Evolutionary conservation across 2,113 vertebrate species (phyloP).

Genomic region (Illadopsis cleaveri): DNA sequence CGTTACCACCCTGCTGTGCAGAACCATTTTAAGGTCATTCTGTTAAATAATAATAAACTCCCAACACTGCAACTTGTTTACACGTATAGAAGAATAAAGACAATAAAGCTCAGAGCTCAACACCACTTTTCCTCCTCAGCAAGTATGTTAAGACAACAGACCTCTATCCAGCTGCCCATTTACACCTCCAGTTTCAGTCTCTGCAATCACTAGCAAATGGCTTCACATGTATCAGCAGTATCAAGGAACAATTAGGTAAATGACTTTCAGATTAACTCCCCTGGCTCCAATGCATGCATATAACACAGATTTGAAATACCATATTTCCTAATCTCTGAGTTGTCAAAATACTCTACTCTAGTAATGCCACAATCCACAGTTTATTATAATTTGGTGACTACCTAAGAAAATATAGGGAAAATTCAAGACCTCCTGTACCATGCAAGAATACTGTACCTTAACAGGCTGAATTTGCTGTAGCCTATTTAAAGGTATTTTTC

Average conservation of each 20-base stretch:
- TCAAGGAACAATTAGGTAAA: background rate
- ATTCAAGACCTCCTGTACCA: background rate
- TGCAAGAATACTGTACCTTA: background rate
- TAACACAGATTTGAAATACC: background rate
- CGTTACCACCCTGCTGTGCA: background rate
- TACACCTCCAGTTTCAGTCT: background rate
- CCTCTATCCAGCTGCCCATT: background rate
- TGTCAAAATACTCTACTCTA: background rate
- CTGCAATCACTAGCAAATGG: background rate
- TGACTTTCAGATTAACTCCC: background rate
- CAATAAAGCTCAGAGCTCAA: background rate
- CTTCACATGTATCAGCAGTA: background rate
- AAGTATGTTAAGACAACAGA: rapidly evolving
- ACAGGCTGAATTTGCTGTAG: background rate
- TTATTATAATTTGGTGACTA: background rate
- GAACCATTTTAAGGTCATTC: background rate
- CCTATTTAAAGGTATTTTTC: background rate
- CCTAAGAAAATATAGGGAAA: background rate
- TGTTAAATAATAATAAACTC: background rate
- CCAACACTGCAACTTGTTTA: background rate
- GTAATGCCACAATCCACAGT: background rate
- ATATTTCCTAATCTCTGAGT: background rate
- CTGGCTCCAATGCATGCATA: background rate
- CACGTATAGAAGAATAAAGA: background rate
- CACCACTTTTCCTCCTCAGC: background rate